phyloP scores from a whole-genome alignment of 2,113 vertebrate genomes.

The Macrotus californicus region DNA sequence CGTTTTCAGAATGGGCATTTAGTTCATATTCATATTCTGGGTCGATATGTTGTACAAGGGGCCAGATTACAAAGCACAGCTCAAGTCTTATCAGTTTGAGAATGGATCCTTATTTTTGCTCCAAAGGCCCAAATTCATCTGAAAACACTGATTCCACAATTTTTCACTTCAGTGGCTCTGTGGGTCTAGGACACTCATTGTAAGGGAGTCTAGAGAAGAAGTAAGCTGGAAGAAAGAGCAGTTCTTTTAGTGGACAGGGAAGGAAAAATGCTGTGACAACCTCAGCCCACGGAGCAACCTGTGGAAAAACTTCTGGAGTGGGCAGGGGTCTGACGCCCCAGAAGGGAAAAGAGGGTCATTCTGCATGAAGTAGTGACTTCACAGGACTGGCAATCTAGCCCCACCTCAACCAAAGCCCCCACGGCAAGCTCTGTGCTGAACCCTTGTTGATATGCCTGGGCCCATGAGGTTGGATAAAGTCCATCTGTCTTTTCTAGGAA shows the following conservation, averaged over 20 bases:
- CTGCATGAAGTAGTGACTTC: neutral
- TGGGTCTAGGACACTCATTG: neutral
- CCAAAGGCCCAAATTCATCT: neutral
- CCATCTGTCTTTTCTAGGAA: slow-evolving; percentile 63
- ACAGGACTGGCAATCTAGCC: neutral
- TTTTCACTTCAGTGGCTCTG: neutral
- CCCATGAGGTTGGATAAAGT: slow-evolving; percentile 7
- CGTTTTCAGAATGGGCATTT: neutral
- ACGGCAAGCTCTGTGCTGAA: neutral
- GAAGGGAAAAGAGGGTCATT: neutral
- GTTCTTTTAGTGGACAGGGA: neutral
- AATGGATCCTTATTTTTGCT: neutral
- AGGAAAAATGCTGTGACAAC: neutral
- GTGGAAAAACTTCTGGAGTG: neutral
- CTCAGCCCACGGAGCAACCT: neutral
- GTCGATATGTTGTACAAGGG: neutral
- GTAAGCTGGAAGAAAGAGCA: neutral
- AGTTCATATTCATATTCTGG: neutral
- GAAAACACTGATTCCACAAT: neutral
- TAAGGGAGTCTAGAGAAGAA: neutral
- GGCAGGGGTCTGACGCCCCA: neutral
- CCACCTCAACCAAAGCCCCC: neutral
- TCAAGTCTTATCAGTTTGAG: neutral
- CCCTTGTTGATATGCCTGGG: slow-evolving; percentile 24
- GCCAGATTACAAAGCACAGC: neutral